Evolutionary conservation across 2,113 vertebrate genomes (phyloP).

Genomic region (Sapajus apella): DNA sequence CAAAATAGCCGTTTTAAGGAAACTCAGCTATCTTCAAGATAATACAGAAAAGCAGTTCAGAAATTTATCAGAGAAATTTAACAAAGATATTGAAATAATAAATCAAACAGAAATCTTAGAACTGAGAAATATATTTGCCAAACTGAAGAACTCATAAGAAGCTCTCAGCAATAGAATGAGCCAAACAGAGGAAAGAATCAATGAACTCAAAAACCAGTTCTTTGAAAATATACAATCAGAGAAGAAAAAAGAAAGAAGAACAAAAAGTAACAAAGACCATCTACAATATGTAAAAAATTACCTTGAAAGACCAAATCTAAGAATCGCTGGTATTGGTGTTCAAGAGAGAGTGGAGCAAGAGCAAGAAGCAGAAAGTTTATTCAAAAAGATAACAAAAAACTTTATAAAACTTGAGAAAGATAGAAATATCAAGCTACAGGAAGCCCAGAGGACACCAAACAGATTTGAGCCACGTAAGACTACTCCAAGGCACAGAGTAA

Average conservation of each 20-base stretch:
- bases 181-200: background rate
- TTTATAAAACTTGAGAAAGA: background rate
- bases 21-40: background rate
- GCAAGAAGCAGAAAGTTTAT: background rate
- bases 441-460: background rate
- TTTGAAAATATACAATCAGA: background rate
- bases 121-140: background rate
- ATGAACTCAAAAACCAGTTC: background rate
- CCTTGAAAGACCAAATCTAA: background rate
- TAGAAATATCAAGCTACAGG: background rate
- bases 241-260: background rate
- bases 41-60: background rate
- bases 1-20: background rate
- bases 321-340: background rate
- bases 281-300: background rate
- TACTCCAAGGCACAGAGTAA: background rate
- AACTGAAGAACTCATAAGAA: background rate
- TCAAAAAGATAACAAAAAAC: background rate
- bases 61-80: background rate
- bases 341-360: background rate
- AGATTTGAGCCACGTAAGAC: background rate
- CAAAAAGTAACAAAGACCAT: background rate
- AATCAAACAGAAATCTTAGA: background rate
- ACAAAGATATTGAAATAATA: background rate
- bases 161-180: background rate